Base-by-base conservation (phyloP, 92 coral and sea anemone genomes). In the Siderastrea radians region DNA sequence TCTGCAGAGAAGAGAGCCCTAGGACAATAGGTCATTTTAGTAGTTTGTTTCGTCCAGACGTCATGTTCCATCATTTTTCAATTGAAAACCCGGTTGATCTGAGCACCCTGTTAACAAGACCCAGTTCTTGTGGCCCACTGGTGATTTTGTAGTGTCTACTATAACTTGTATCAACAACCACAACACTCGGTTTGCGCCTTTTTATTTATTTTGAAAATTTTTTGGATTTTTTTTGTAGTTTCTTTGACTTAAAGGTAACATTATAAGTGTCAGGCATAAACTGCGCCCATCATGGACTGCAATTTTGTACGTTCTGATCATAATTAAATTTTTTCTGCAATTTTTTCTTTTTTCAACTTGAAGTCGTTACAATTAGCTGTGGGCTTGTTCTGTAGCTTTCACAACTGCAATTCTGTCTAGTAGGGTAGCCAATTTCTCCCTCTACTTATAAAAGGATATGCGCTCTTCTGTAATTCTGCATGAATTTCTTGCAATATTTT, bases 261-360 rank as follows among this genome's bases (percentile, higher is more conserved):
- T 74, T 74, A 69, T 58, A 16, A 81, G 67, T 47, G 77, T 69
- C 86, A 55, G 46, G 78, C 78, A 14, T 61, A 3, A 81, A 81
- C 76, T 53, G 62, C 76, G 53, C 43, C 70, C 71, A 47, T 77
- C 53, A 64, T 46, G 48, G 10, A 62, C 71, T 63, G 72, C 72
- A 62, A 79, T 79, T 48, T 53, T 49, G 49, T 59, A 44, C 52
- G 57, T 55, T 50, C 6, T 48, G 46, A 63, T 7, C 8, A 19
- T 80, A 26, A 17, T 67, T 17, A 11, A 13, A 11, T 26, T 44
- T 43, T 11, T 50, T 52, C 17, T 12, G 15, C 11, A 38, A 44
- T 57, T 68, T 79, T 55, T 54, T 51, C 69, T 82, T 55, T 55
- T n/a, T 13, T 71, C 16, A 44, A 38, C 66, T 70, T 81, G 26